phyloP scores from a whole-genome alignment of 2,113 vertebrate genomes.

The Lophochroa leadbeateri region DNA sequence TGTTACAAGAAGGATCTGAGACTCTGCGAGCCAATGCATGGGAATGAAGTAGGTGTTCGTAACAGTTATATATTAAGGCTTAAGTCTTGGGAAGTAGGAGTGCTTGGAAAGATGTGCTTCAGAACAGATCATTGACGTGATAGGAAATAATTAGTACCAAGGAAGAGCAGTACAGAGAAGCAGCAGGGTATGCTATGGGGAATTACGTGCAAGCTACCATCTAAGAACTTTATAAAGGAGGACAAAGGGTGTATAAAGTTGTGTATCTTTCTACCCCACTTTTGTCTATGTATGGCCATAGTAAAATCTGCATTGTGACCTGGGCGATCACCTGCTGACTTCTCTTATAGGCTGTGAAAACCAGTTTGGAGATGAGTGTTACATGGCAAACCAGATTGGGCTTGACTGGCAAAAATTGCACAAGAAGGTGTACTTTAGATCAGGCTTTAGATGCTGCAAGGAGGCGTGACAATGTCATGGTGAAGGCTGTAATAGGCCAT shows the following conservation, averaged over 20 bases:
- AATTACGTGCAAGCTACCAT: not conserved
- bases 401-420: not conserved
- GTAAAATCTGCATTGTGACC: not conserved
- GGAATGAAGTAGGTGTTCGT: not conserved
- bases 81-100: not conserved
- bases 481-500: not conserved
- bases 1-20: not conserved
- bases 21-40: not conserved
- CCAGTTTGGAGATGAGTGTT: not conserved
- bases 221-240: not conserved
- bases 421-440: not conserved
- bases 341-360: not conserved
- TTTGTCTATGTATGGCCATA: no score
- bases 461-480: not conserved
- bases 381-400: not conserved
- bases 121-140: not conserved
- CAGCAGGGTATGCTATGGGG: not conserved
- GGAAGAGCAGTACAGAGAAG: not conserved
- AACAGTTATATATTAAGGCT: not conserved
- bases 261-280: not conserved
- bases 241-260: not conserved
- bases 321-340: rapidly evolving
- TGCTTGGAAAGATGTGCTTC: not conserved
- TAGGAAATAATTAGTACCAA: not conserved
- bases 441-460: not conserved